phyloP scores from a whole-genome alignment of 2,888 invertebrate genomes.

The Chouioia cunea region DNA sequence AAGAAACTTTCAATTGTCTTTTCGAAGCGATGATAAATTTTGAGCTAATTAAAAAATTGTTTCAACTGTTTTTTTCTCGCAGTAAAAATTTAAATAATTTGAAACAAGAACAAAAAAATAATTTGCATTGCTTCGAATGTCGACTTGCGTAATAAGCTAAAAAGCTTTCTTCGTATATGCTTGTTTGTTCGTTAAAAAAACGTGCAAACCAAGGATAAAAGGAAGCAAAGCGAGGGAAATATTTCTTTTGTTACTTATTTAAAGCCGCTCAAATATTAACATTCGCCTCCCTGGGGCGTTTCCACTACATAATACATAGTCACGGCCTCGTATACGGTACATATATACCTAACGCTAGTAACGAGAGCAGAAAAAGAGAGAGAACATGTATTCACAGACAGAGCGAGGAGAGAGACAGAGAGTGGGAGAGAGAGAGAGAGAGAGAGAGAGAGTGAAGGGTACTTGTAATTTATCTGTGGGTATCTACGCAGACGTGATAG shows the following conservation, averaged over 20 bases:
- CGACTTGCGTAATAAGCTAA: too few relatives aligned
- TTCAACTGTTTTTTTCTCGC: too few relatives aligned
- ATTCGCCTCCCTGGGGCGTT: conserved; percentile 12
- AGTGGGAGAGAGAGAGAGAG: not conserved
- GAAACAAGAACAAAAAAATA: too few relatives aligned
- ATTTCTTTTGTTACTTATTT: conserved; percentile 26
- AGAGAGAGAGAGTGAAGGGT: conserved; percentile 1
- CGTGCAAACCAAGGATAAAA: too few relatives aligned
- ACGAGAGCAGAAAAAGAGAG: conserved; percentile 1
- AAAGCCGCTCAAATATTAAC: conserved; percentile 28
- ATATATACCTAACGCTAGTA: not conserved
- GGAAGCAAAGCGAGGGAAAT: conserved; percentile 1
- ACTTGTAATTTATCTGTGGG: conserved; percentile 21
- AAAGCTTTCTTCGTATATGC: too few relatives aligned
- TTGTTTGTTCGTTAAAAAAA: too few relatives aligned
- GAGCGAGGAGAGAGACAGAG: not conserved
- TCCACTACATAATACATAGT: conserved; percentile 16
- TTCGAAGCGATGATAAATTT: too few relatives aligned
- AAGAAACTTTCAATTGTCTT: too few relatives aligned
- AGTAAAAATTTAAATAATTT: too few relatives aligned
- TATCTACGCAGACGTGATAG: not conserved
- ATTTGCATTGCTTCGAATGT: too few relatives aligned
- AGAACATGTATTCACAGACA: conserved; percentile 3
- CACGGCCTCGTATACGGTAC: too few relatives aligned
- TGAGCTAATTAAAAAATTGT: too few relatives aligned